Percentiles rank a stretch among this genome's conserved stretches.
phyloP scores from a whole-genome alignment of 2,113 vertebrate species.

The Ctenomys sociabilis region DNA sequence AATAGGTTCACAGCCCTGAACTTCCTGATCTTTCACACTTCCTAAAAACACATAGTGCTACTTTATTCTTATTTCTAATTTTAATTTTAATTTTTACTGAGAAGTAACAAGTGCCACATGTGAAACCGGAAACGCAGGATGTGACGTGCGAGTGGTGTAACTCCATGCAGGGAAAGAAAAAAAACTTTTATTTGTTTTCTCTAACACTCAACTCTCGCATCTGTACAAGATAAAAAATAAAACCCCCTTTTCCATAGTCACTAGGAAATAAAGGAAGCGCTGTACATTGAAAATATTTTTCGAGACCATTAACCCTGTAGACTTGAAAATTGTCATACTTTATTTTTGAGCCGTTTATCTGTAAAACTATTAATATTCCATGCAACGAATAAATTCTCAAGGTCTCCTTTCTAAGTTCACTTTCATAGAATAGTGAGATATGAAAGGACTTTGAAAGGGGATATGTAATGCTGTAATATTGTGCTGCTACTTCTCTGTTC shows the following conservation, averaged over 20 bases:
- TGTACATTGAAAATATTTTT: background rate
- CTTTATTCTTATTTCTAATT: too few relatives aligned
- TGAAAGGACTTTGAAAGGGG: background rate
- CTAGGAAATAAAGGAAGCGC: constrained; percentile 1
- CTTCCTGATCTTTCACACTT: background rate
- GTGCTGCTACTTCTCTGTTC: background rate
- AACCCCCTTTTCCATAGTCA: background rate
- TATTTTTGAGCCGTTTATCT: background rate
- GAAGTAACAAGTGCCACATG: background rate
- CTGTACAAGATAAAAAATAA: background rate
- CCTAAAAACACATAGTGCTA: background rate
- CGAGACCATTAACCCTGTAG: background rate
- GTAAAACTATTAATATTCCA: background rate
- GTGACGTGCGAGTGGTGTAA: background rate
- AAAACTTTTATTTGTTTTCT: background rate
- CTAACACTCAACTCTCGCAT: background rate
- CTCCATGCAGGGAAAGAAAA: background rate
- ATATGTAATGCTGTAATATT: background rate
- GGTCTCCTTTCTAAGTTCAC: background rate
- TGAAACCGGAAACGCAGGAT: background rate
- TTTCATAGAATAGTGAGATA: background rate
- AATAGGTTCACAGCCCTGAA: background rate
- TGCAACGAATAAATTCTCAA: background rate
- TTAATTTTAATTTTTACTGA: background rate
- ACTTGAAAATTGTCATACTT: background rate